Percentiles rank a stretch among this genome's conserved stretches.
phyloP scores from a whole-genome alignment of 2,797 vertebrate genomes.

The Todus mexicanus region DNA sequence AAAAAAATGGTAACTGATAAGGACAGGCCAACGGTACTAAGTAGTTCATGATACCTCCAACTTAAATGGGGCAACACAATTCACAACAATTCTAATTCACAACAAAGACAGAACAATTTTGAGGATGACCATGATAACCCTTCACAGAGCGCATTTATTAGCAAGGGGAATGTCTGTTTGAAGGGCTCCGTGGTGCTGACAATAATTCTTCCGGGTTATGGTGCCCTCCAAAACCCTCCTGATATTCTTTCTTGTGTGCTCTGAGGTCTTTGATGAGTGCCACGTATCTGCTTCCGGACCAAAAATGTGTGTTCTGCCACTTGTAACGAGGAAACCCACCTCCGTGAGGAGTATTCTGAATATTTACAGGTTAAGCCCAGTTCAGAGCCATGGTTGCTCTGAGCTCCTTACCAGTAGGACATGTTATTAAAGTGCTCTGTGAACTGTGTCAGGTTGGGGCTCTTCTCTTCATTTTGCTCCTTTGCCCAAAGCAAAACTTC shows the following conservation, averaged over 20 bases:
- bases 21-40: background rate
- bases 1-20: background rate
- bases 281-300: background rate
- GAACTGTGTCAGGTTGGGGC: slow-evolving; percentile 98
- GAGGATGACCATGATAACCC: background rate
- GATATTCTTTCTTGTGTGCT: background rate
- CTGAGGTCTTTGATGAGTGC: background rate
- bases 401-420: slow-evolving; percentile 92
- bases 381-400: background rate
- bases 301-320: background rate
- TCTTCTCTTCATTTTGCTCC: slow-evolving; percentile 99
- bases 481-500: slow-evolving; percentile 99
- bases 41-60: background rate
- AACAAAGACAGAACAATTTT: background rate
- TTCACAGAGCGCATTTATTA: background rate
- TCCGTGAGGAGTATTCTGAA: background rate
- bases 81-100: background rate
- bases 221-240: background rate
- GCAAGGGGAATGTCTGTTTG: background rate
- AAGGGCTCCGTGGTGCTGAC: background rate
- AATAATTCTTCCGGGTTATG: background rate
- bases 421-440: slow-evolving; percentile 99
- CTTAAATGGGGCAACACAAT: background rate
- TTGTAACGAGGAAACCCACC: background rate
- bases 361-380: background rate